These are phyloP conservation scores for Onthophagus taurus DNA, from an alignment of 1,140 invertebrate species.

Conservation along the genomic window DNA sequence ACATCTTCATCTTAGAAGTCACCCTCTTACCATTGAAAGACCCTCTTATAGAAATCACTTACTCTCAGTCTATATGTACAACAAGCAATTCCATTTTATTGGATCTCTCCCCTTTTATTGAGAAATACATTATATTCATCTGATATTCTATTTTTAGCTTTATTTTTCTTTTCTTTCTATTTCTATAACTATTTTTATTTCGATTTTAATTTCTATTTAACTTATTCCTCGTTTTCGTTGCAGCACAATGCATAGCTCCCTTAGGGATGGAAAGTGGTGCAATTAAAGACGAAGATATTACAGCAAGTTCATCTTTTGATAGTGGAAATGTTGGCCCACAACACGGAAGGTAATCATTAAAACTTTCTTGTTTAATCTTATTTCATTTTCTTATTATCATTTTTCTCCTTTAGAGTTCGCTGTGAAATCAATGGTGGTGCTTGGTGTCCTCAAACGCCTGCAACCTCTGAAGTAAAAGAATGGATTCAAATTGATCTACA, in stretches of 20 bases:
- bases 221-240: conserved; percentile 35
- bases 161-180: too few relatives aligned
- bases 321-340: conserved; percentile 85
- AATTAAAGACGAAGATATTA: conserved; percentile 75
- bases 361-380: not conserved
- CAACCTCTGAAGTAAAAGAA: conserved; percentile 60
- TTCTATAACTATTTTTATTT: too few relatives aligned
- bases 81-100: too few relatives aligned
- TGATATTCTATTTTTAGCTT: too few relatives aligned
- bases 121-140: too few relatives aligned
- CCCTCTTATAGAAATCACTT: too few relatives aligned
- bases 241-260: conserved; percentile 73
- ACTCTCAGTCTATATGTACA: too few relatives aligned
- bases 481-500: conserved; percentile 72
- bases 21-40: too few relatives aligned
- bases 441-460: conserved; percentile 62
- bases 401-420: conserved; percentile 21
- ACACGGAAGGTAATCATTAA: conserved; percentile 67
- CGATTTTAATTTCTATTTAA: too few relatives aligned
- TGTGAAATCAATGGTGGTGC: conserved; percentile 32
- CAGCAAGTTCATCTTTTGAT: conserved; percentile 82
- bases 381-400: not conserved
- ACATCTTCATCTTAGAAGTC: too few relatives aligned
- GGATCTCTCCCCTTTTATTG: too few relatives aligned
- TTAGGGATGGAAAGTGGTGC: conserved; percentile 85